Conservation (phyloP, 2,113 vertebrate genomes). For the Strix aluco region DNA sequence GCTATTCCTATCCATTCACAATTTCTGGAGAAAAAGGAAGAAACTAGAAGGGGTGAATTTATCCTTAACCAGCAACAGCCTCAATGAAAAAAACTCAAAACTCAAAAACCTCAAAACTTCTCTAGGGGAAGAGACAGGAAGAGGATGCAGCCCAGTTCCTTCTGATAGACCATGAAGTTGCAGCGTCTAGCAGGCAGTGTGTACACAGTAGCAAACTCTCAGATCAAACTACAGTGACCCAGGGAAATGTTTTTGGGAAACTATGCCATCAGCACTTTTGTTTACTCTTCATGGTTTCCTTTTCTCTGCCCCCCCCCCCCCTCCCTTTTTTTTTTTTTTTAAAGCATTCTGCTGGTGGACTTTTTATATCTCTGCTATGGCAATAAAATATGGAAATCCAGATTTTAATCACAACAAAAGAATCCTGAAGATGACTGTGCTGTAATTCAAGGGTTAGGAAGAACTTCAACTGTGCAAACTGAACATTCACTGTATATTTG, state of each 20-base stretch:
- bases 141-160: slow-evolving; percentile 87
- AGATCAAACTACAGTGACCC: slow-evolving; percentile 74
- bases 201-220: slow-evolving; percentile 74
- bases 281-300: slow-evolving; percentile 78
- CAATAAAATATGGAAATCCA: not conserved
- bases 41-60: slow-evolving; percentile 45
- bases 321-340: not conserved
- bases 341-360: not conserved
- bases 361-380: not conserved
- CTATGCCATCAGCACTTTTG: slow-evolving; percentile 79
- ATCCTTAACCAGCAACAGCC: slow-evolving; percentile 51
- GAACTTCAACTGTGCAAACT: not conserved
- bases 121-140: slow-evolving; percentile 82
- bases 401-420: not conserved
- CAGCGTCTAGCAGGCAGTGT: slow-evolving; percentile 72
- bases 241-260: slow-evolving; percentile 78
- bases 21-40: slow-evolving; percentile 1
- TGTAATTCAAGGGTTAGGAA: not conserved
- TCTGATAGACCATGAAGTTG: slow-evolving; percentile 79
- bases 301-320: not conserved
- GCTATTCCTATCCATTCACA: not conserved
- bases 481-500: not conserved
- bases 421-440: not conserved
- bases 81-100: slow-evolving; percentile 4
- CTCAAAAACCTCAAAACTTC: slow-evolving; percentile 1